Conservation (phyloP, 2,888 invertebrate genomes). For the Drosophila dives region DNA sequence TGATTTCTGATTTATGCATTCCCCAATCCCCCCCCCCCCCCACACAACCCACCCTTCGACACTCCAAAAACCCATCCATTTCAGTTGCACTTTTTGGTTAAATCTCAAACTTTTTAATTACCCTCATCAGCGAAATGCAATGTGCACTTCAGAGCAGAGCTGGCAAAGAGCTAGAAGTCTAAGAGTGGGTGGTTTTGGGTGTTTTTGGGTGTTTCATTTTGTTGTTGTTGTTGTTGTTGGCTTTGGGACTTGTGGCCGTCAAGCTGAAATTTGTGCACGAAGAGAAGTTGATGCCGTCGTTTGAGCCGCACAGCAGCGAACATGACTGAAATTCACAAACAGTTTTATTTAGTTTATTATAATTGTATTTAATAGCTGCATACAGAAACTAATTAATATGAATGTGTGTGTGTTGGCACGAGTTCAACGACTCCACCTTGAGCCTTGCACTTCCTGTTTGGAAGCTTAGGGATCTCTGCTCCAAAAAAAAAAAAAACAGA, state of each 20-base stretch:
- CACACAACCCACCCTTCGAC: neutral
- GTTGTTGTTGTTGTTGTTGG: neutral
- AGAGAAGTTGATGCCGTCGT: conserved; percentile 13
- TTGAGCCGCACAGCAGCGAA: conserved; percentile 8
- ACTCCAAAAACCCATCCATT: conserved; percentile 17
- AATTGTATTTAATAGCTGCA: conserved; percentile 58
- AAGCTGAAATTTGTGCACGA: conserved; percentile 33
- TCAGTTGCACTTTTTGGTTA: conserved; percentile 55
- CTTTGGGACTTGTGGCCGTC: conserved; percentile 36
- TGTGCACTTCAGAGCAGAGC: conserved; percentile 41
- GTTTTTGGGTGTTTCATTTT: neutral
- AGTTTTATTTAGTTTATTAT: conserved; percentile 52
- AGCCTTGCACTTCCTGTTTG: conserved; percentile 74
- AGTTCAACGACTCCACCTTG: conserved; percentile 74
- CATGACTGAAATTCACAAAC: conserved; percentile 32
- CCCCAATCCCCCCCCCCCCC: conserved; percentile 9
- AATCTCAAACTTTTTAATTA: conserved; percentile 75
- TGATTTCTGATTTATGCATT: conserved; percentile 47
- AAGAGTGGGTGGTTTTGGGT: neutral
- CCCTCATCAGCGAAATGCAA: conserved; percentile 77
- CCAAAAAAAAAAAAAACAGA: neutral
- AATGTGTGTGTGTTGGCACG: conserved; percentile 39
- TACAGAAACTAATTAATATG: conserved; percentile 61
- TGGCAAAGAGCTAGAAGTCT: conserved; percentile 4
- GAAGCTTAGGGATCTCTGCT: conserved; percentile 60